Base-by-base conservation (phyloP, 2,888 invertebrate genomes). In the Cacoxenus indagator region DNA sequence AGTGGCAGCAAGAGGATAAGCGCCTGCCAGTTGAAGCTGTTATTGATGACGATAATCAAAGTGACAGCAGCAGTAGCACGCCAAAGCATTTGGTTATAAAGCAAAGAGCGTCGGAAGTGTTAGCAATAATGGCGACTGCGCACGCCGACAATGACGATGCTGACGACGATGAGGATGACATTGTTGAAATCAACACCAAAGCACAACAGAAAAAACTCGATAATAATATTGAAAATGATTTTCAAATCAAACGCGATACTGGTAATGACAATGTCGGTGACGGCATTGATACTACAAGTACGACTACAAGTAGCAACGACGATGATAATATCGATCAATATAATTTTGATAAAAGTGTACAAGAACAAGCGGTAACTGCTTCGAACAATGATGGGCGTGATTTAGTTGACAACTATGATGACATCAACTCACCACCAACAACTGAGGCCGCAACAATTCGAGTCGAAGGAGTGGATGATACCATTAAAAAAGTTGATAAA, bases 381-480 rank as follows among this genome's bases (percentile, higher is more conserved):
- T 74, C 81, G 78, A 78, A 82, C 78, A 78, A 82, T 85, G 85
- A 85, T 84, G 78, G 82, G 78, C 76, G 78, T 79, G 82, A 84
- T 84, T 85, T 85, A 76, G 78, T 73, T 78, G 81, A 84, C 83
- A 83, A 73, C 78, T 77, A 84, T 77, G 78, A 83, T 76, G 77
- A 79, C 72, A 69, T 61, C 73, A 68, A 71, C 68, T 71, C 72
- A 75, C 68, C 75, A 69, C 65, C 68, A 67, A 68, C 65, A 24
- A 31, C 54, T 14, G 29, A 61, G 65, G 65, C 48, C 59, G 37
- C 54, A 70, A 55, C 51, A 48, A 67, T 54, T 55, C 31, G 5
- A 46, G 31, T 51, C 5, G 27, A 29, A 55, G 37, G 26, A n/a
- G 19, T 4, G 17, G 8, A 55, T 9, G 55, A 55, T 9, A 27